These are phyloP conservation scores for Ephydatia muelleri DNA, from an alignment of 37 sponge, comb jelly and placozoan genomes.

Conservation along the genomic window DNA sequence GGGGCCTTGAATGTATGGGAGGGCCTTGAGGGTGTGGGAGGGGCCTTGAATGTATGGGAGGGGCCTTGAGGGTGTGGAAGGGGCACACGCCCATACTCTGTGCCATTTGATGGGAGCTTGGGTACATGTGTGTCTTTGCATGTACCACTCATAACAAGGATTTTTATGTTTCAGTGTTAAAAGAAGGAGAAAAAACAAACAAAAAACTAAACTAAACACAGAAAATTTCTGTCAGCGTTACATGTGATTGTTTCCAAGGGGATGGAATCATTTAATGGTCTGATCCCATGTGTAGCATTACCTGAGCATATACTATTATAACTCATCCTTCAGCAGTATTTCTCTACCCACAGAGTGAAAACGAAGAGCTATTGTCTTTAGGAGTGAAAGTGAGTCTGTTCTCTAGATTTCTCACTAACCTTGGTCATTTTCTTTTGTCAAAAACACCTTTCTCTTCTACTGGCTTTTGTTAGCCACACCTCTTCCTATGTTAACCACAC, in stretches of 20 bases:
- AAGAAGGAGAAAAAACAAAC: no score
- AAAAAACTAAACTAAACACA: not conserved
- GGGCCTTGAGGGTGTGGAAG: no score
- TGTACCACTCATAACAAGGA: no score
- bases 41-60: not conserved
- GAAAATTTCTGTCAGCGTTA: no score
- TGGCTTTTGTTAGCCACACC: not conserved
- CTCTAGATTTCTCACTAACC: not conserved
- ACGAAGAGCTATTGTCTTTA: constrained; percentile 13
- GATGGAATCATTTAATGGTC: not conserved
- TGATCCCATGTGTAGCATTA: no score
- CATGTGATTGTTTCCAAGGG: no score
- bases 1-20: not conserved
- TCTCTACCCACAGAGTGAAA: constrained; percentile 9
- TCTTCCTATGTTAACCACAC: not conserved
- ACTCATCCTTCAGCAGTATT: not conserved
- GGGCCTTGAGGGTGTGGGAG: not conserved
- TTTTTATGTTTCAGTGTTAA: no score
- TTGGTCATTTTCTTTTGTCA: not conserved
- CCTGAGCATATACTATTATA: not conserved
- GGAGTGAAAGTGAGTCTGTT: constrained; percentile 31
- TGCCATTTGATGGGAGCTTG: no score
- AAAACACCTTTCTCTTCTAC: not conserved
- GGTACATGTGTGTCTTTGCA: no score
- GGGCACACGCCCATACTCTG: no score